Conservation (phyloP, 2,888 invertebrate genomes). For the Microctonus hyperodae region DNA sequence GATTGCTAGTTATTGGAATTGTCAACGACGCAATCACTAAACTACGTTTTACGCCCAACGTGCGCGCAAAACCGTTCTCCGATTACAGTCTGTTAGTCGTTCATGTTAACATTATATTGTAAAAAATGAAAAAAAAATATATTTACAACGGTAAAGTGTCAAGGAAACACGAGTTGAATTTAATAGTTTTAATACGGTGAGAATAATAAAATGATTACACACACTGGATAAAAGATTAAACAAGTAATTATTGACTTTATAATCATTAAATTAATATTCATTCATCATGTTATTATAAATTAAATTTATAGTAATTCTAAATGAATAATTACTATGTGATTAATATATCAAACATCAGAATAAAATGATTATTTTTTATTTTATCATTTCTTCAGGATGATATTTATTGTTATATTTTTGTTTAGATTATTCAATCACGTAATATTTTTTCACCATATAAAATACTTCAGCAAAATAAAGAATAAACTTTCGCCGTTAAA, state of each 20-base stretch:
- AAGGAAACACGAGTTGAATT: conserved; percentile 22
- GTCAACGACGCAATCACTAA: conserved; percentile 27
- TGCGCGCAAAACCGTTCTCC: conserved; percentile 19
- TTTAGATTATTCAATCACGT: neutral
- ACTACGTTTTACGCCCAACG: conserved; percentile 30
- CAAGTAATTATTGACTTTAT: no score
- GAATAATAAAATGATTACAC: neutral
- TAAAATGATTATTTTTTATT: no score
- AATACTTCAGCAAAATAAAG: conserved; percentile 24
- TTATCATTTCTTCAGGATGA: no score
- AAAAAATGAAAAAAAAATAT: conserved; percentile 1
- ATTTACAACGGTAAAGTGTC: conserved; percentile 18
- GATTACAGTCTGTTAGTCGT: conserved; percentile 22
- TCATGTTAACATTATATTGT: conserved; percentile 27
- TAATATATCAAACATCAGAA: no score
- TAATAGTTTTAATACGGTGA: conserved; percentile 3
- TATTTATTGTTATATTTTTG: neutral
- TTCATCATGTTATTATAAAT: no score
- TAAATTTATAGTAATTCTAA: no score
- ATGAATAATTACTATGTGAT: no score
- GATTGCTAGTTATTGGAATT: conserved; percentile 35
- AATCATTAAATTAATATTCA: no score
- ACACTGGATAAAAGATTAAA: neutral
- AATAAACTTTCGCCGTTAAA: conserved; percentile 46
- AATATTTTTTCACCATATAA: neutral